These are phyloP conservation scores for Arctocebus calabarensis DNA, from an alignment of 2,797 vertebrate genomes.

Conservation along the genomic window DNA sequence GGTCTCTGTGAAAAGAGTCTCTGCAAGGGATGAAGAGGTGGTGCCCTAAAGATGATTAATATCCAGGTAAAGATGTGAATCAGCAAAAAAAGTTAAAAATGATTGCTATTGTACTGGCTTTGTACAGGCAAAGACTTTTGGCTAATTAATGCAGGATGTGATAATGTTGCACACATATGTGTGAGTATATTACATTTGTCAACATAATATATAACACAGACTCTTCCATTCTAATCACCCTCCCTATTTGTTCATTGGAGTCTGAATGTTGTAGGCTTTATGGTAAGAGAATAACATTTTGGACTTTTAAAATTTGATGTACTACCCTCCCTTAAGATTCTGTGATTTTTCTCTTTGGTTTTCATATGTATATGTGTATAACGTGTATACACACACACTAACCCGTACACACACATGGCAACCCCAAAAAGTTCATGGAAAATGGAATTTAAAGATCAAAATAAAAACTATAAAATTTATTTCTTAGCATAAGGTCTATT, in stretches of 20 bases:
- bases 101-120: not conserved
- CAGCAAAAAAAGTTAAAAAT: not conserved
- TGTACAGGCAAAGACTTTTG: not conserved
- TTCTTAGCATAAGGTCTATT: not conserved
- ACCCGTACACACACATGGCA: not conserved
- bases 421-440: not conserved
- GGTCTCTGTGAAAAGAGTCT: not conserved
- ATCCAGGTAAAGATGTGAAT: not conserved
- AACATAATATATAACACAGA: not conserved
- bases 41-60: not conserved
- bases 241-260: not conserved
- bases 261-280: not conserved
- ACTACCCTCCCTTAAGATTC: not conserved
- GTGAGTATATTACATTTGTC: not conserved
- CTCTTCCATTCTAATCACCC: not conserved
- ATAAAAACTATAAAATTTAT: not conserved
- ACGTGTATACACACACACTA: not conserved
- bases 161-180: not conserved
- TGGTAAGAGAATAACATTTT: not conserved
- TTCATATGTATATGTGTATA: not conserved
- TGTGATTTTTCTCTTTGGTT: slow-evolving; percentile 18
- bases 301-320: not conserved
- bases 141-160: not conserved
- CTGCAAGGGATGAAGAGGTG: not conserved
- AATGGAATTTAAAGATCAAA: not conserved